Base-by-base conservation (phyloP, 2,113 vertebrate genomes). In the Neomonachus schauinslandi region DNA sequence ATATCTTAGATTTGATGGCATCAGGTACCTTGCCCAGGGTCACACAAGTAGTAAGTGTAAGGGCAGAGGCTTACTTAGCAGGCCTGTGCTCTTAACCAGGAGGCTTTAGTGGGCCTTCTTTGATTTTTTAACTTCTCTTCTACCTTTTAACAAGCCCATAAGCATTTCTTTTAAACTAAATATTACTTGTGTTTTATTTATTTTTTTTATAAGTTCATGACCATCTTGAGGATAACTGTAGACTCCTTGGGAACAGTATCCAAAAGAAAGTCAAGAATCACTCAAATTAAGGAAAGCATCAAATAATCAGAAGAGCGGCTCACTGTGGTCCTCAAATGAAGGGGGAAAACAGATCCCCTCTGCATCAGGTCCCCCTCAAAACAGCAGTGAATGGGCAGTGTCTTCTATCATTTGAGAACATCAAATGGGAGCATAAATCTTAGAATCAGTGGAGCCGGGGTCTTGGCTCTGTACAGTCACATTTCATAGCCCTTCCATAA, bases 81-180 rank as follows among this genome's bases (percentile, higher is more conserved):
- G 2, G n/a, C 71, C 63, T 80, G 7, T 65, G 57, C 33, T 92
- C 51, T 33, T 81, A 95, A 93, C 8, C 39, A 91, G 72, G 18
- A 97, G 9, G 22, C 8, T 63, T 84, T 46, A 88, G 42, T 69
- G 24, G 9, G 22, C 19, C 53, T 91, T 42, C 18, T 57, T 95
- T 82, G 57, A 93, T 67, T 91, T 88, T 91, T 7, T 21, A 86
- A 82, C 46, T 71, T 91, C 51, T 81, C 33, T 90, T 95, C 90
- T 82, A 88, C 28, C 77, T 65, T 74, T 89, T 86, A 95, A 72
- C 9, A 95, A 81, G 33, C 21, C 71, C 77, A 2, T 63, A 94
- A 72, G 42, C 13, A 55, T 93, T 67, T 82, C n/a, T 96, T 94
- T 84, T 55, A 96, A 93, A 80, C 51, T 55, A 95, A 96, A 94